Evolutionary conservation across 2,113 vertebrate genomes (phyloP).

Genomic region (Petrocephalus microphthalmus): DNA sequence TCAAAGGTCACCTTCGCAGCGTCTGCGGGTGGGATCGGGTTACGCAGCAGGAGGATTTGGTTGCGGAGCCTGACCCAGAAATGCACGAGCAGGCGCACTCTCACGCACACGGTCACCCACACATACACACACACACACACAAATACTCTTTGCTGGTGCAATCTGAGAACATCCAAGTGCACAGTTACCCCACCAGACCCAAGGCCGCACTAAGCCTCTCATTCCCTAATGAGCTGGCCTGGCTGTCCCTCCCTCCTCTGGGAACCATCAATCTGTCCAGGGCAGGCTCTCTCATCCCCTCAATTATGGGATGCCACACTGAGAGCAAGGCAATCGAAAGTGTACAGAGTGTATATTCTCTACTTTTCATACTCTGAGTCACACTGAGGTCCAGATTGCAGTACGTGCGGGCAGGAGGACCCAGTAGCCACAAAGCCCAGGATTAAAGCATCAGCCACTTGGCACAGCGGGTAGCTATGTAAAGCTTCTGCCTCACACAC

Average conservation of each 20-base stretch:
- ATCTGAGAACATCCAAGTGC: neutral
- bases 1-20: slow-evolving; percentile 51
- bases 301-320: neutral
- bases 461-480: neutral
- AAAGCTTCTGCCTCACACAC: neutral
- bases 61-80: slow-evolving; percentile 4
- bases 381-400: neutral
- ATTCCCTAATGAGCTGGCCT: neutral
- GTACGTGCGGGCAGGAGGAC: neutral
- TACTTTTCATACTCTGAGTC: neutral
- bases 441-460: neutral
- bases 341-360: neutral
- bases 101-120: slow-evolving; percentile 13
- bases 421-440: neutral
- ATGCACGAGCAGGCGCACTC: neutral
- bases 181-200: neutral
- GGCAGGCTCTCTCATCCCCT: neutral
- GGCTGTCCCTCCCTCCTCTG: neutral
- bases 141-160: slow-evolving; percentile 4
- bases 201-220: neutral
- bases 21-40: slow-evolving; percentile 41
- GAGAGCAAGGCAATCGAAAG: neutral
- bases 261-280: neutral
- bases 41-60: slow-evolving; percentile 29
- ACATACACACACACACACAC: neutral